Evolutionary conservation across 2,797 vertebrate genomes (phyloP), one percentile per base, ranked within the genome.

Genomic region (Bovichtus diacanthus): DNA sequence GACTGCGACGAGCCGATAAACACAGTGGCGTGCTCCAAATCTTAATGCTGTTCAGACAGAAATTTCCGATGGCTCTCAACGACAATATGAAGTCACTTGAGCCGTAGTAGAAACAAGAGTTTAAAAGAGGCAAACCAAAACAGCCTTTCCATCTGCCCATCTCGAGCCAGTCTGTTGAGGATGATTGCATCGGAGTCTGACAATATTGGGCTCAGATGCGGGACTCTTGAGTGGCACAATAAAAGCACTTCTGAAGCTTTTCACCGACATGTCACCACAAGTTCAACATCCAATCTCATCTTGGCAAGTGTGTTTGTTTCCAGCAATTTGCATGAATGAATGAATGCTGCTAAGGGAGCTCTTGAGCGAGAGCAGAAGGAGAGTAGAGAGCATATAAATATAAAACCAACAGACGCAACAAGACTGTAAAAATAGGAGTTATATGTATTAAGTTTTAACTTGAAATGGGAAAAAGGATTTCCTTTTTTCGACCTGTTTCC

Each of bases 311-410:
- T 46, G 85, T 53, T 60, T 72, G 56, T 86, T 82, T 81, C 63
- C 80, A 82, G 73, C 55, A 76, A 77, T 83, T 85, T 81, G 77
- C 76, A 81, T 81, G 74, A 87, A 81, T 79, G 65, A 85, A 71
- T 58, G 60, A 76, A 63, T 3, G 71, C 63, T 25, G 66, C 65
- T 25, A 2, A 31, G 58, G 44, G 64, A 83, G 84, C 61, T 18
- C 78, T 82, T 63, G 62, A 81, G 73, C 6, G 70, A 74, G 41
- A 81, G 71, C 55, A 19, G 25, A 46, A 62, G 21, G 2, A 70
- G 21, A 63, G 41, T 5, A 56, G 23, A 61, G 25, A 60, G 61
- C 18, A 12, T 7, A 50, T 43, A 34, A 76, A 78, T 47, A 67
- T 39, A 55, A 59, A 66, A 66, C 38, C 25, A 63, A 21, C n/a